Evolutionary conservation across 1,140 invertebrate species (phyloP).

Genomic region (Diachasmimorpha longicaudata): DNA sequence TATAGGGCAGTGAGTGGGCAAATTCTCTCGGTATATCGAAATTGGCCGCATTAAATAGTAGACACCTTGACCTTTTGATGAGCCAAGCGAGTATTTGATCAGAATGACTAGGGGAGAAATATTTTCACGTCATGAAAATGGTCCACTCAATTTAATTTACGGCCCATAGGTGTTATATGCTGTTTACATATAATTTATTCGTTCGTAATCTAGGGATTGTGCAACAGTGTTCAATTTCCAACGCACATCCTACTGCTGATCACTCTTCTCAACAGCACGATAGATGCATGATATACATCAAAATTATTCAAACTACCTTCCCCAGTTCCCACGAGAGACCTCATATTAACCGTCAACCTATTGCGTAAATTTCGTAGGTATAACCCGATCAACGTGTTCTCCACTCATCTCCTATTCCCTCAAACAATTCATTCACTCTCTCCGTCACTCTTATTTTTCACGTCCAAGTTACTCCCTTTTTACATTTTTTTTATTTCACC

Average conservation of each 20-base stretch:
- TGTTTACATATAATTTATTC: background rate
- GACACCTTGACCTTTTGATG: conserved; percentile 20
- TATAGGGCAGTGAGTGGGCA: background rate
- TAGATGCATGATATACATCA: conserved; percentile 7
- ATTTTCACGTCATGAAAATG: background rate
- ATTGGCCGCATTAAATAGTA: background rate
- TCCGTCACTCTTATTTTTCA: background rate
- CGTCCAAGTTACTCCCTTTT: background rate
- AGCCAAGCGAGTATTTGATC: background rate
- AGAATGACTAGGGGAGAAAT: background rate
- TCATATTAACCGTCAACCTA: conserved; percentile 5
- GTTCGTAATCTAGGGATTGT: background rate
- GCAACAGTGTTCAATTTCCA: background rate
- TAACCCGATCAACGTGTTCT: conserved; percentile 5
- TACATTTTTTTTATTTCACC: conserved; percentile 12
- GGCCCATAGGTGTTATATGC: background rate
- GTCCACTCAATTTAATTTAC: background rate
- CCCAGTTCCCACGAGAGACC: conserved; percentile 11
- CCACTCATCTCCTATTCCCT: background rate
- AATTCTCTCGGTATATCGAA: background rate
- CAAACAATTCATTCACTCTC: conserved; percentile 4
- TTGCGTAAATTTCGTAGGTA: conserved; percentile 9
- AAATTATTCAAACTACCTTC: conserved; percentile 9
- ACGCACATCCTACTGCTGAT: conserved; percentile 11
- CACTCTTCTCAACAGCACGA: background rate